phyloP scores from a whole-genome alignment of 2,113 vertebrate species.

The Boleophthalmus pectinirostris region DNA sequence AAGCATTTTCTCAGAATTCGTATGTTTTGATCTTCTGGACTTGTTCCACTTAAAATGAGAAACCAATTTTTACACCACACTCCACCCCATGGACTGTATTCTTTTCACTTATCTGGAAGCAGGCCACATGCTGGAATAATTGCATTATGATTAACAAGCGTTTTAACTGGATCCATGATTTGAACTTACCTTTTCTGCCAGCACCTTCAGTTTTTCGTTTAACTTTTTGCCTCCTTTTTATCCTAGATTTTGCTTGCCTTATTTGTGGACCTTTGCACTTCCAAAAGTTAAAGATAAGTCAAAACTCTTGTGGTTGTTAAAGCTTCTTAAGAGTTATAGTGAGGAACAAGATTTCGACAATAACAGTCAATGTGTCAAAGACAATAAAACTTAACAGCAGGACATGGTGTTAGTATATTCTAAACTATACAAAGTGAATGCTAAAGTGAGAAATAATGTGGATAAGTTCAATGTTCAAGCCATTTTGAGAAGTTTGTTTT shows the following conservation, averaged over 20 bases:
- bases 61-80: background rate
- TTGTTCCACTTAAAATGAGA: conserved; percentile 8
- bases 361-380: conserved; percentile 12
- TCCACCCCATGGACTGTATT: background rate
- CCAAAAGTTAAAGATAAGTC: conserved; percentile 12
- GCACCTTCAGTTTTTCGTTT: conserved; percentile 33
- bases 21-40: conserved; percentile 33
- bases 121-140: conserved; percentile 26
- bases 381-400: background rate
- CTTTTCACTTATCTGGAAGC: background rate
- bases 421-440: background rate
- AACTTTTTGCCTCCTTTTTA: background rate
- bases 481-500: background rate
- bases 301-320: background rate
- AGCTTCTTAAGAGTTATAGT: conserved; percentile 2
- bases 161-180: background rate
- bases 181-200: background rate
- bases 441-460: background rate
- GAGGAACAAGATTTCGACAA: conserved; percentile 16
- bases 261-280: conserved; percentile 26
- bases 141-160: conserved; percentile 13
- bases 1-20: conserved; percentile 43
- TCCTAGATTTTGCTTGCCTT: conserved; percentile 18
- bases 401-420: background rate
- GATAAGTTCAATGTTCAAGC: background rate